Evolutionary conservation across 1,140 invertebrate species (phyloP).

Genomic region (Thaumatotibia leucotreta): DNA sequence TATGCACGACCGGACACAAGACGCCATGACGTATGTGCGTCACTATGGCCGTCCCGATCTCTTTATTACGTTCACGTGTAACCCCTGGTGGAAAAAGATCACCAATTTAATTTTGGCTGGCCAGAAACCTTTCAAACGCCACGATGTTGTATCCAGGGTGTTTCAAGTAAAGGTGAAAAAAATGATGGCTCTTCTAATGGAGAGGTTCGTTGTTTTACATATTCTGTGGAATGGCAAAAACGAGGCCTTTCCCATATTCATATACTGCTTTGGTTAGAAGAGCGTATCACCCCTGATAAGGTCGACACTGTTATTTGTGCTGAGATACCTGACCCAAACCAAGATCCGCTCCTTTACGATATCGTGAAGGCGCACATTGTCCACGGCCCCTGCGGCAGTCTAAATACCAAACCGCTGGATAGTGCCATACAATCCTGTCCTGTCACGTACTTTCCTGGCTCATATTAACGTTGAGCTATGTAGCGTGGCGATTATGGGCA

Average conservation of each 20-base stretch:
- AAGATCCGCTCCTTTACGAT: slow-evolving; percentile 40
- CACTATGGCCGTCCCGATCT: slow-evolving; percentile 24
- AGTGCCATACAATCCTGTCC: slow-evolving; percentile 54
- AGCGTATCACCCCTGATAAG: slow-evolving; percentile 24
- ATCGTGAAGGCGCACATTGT: slow-evolving; percentile 44
- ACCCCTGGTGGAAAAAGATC: too few relatives aligned
- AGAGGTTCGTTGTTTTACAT: slow-evolving; percentile 54
- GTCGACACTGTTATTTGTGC: slow-evolving; percentile 23
- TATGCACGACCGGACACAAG: slow-evolving; percentile 16
- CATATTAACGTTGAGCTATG: slow-evolving; percentile 67
- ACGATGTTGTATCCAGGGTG: slow-evolving; percentile 54
- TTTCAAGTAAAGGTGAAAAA: slow-evolving; percentile 68
- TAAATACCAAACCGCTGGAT: slow-evolving; percentile 53
- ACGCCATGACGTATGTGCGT: slow-evolving; percentile 24
- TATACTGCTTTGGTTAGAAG: slow-evolving; percentile 29
- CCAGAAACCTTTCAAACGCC: not conserved
- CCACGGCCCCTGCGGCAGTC: slow-evolving; percentile 57
- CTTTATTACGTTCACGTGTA: slow-evolving; percentile 26
- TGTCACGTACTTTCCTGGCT: slow-evolving; percentile 45
- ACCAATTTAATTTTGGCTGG: too few relatives aligned
- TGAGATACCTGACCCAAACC: slow-evolving; percentile 56
- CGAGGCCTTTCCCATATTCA: slow-evolving; percentile 67
- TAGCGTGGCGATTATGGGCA: too few relatives aligned
- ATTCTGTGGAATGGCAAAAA: slow-evolving; percentile 73
- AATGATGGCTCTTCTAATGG: slow-evolving; percentile 63